Conservation (phyloP, 2,888 invertebrate genomes). For the Hydraecia micacea region DNA sequence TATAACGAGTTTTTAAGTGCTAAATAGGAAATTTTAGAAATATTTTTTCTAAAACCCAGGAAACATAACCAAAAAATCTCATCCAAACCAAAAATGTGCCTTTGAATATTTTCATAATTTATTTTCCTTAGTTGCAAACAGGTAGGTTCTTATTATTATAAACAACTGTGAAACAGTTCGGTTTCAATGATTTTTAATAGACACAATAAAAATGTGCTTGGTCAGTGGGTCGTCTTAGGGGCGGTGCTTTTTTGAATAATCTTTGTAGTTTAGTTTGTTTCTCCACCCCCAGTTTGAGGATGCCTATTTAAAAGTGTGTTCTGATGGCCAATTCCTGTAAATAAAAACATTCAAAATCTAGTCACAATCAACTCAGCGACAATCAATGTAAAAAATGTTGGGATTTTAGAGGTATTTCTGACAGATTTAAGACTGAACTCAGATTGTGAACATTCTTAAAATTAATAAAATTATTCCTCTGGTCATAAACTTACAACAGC, state of each 20-base stretch:
- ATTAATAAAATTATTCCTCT: background rate
- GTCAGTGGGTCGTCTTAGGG: too few relatives aligned
- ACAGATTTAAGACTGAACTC: background rate
- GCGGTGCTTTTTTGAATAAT: background rate
- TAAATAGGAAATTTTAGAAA: background rate
- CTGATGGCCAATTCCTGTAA: background rate
- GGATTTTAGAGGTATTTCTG: background rate
- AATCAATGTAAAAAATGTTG: background rate
- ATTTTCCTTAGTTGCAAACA: background rate
- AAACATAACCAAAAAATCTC: slow-evolving; percentile 17
- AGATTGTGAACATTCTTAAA: background rate
- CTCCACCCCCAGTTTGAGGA: background rate
- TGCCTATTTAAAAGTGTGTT: background rate
- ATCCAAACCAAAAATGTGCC: background rate
- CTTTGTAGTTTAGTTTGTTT: background rate
- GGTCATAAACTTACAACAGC: background rate
- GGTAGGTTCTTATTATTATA: background rate
- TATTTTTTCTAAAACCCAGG: background rate
- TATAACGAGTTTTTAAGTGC: background rate
- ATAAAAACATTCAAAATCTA: background rate
- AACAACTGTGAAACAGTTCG: background rate
- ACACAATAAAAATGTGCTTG: background rate
- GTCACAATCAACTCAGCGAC: background rate
- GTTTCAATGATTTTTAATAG: background rate
- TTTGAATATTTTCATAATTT: background rate